Evolutionary conservation across 1,140 invertebrate genomes (phyloP), one percentile per base, ranked within the genome.

Genomic region (Zaprionus ghesquierei): DNA sequence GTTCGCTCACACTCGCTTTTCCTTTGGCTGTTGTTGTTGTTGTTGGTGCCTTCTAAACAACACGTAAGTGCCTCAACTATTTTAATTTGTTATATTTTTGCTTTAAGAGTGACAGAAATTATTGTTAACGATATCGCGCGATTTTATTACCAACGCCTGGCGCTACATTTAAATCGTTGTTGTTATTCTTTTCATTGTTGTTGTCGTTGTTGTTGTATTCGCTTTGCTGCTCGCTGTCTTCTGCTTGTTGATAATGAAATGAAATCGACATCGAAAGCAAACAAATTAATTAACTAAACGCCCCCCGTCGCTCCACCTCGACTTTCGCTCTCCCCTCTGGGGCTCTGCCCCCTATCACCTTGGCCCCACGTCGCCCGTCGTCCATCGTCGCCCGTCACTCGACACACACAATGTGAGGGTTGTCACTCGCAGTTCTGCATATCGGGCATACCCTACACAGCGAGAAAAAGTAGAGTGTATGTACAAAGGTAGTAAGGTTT

Each of bases 51-150:
- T 68, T 79, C 72, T 68, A n/a, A n/a, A 63, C 41, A 22, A 46
- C 41, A 46, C 41, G 23, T 82, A 64, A 60, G 31, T 71, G 55
- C 27, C 33, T 59, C 68, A 87, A 82, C 82, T 87, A 82, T 87
- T 87, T 89, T 89, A 87, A 87, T 84, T 84, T 89, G 84, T 77
- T 80, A 74, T 84, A 84, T 87, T 87, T 87, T 68, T 89, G 71
- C 71, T 89, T 79, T 23, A 44, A 84, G 81, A 79, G 69, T 87
- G 84, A 84, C 85, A 89, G 79, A 75, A 84, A 89, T 87, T 75
- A 87, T 87, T 71, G 77, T 84, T 87, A 89, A 87, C 79, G 76
- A 87, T 87, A 89, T 89, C 63, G 79, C 55, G 38, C 41, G 59
- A 65, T 81, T 64, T 85, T 78, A 65, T 75, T 63, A 59, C 73